Evolutionary conservation across 30 jellyfish, hydroid and myxozoan genomes (phyloP), one percentile per base, ranked within the genome.

Genomic region (Hydractinia echinata): DNA sequence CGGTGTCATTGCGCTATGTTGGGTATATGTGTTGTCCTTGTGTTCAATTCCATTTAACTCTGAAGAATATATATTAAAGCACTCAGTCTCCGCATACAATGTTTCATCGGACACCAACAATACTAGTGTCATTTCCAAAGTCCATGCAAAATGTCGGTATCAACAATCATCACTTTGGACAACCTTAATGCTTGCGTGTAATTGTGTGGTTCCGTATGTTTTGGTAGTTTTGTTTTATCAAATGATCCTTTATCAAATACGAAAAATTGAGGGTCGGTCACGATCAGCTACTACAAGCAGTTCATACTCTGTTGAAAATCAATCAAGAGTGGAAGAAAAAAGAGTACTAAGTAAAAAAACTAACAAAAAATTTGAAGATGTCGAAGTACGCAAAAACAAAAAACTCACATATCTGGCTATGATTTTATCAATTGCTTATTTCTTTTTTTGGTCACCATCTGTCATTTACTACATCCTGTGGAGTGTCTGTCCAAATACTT

Each of bases 161-260:
- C 30, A 49, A 6, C 66, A 48, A 50, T 9, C 83, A 39, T 51
- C 18, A 48, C 21, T 61, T 61, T 80, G 87, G 87, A 52, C 87
- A n/a, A 61, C 64, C 13, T 61, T 80, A 44, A 80, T 80, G 87
- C 66, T 80, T 5, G 66, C 55, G 5, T 8, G 64, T 16, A 80
- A 80, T 53, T 80, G 87, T 66, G 83, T 54, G 51, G 53, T 80
- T 18, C 87, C 87, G 4, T 80, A 77, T 55, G 15, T 55, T 21
- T 8, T 77, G 0, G 60, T 77, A 5, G 76, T 77, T 5, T 44
- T 64, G 18, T n/a, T 44, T 64, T 64, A 64, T 64, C 16, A 51
- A 51, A 64, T 64, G 51, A 64, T 64, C 18, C 19, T 7, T n/a
- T 6, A 64, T 6, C 74, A 64, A 64, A 64, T 64, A 44, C 9